phyloP scores from a whole-genome alignment of 1,140 invertebrate genomes.

The Heterodera carotae region DNA sequence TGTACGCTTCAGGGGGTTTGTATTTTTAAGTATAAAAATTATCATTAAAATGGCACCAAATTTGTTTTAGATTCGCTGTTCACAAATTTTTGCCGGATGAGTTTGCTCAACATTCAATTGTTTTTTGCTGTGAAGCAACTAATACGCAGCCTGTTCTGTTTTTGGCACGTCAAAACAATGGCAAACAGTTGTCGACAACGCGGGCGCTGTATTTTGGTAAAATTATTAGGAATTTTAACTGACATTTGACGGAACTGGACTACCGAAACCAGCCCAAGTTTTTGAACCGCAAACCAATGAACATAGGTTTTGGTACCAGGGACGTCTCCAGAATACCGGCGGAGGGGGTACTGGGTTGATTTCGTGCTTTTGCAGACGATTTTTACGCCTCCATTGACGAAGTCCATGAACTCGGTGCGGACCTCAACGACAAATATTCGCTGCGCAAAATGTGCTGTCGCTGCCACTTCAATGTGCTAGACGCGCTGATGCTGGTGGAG shows the following conservation, averaged over 20 bases:
- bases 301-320: too few relatives aligned
- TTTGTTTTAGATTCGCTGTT: background rate
- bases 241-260: too few relatives aligned
- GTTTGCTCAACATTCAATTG: background rate
- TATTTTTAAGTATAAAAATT: too few relatives aligned
- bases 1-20: too few relatives aligned
- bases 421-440: constrained; percentile 12
- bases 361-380: constrained; percentile 18
- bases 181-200: constrained; percentile 20
- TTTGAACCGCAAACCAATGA: too few relatives aligned
- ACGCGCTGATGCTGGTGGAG: constrained; percentile 18
- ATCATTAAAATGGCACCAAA: too few relatives aligned
- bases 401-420: constrained; percentile 11
- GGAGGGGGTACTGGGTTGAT: background rate
- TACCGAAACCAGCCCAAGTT: too few relatives aligned
- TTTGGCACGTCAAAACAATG: background rate
- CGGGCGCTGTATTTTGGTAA: constrained; percentile 33
- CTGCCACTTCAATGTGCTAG: constrained; percentile 35
- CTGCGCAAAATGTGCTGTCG: constrained; percentile 29
- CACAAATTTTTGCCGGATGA: background rate
- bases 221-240: background rate
- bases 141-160: constrained; percentile 16
- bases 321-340: too few relatives aligned
- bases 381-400: constrained; percentile 14
- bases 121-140: constrained; percentile 22